phyloP scores from a whole-genome alignment of 2,113 vertebrate species.

The Microtus pennsylvanicus region DNA sequence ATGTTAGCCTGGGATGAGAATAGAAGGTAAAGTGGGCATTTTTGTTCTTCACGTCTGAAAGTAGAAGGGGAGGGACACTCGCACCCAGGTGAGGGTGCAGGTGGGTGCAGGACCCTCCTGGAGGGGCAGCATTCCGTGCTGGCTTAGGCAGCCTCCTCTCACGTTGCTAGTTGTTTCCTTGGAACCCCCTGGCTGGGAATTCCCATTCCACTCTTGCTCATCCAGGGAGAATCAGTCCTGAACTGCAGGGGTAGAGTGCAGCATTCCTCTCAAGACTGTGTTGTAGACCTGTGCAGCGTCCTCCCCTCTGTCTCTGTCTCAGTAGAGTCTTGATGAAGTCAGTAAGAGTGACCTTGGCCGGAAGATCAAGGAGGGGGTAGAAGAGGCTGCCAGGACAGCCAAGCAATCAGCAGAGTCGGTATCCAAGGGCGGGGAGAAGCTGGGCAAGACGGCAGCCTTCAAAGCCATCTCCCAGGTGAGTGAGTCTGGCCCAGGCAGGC shows the following conservation, averaged over 20 bases:
- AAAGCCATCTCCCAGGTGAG: constrained; percentile 94
- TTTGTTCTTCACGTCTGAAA: background rate
- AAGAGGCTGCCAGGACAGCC: constrained; percentile 94
- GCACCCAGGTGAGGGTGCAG: no score
- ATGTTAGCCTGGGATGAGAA: background rate
- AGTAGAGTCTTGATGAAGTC: constrained; percentile 95
- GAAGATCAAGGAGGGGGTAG: constrained; percentile 95
- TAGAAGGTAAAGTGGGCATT: background rate
- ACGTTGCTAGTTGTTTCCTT: no score
- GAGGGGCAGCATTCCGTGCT: background rate
- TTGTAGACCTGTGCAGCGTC: background rate
- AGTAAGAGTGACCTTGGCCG: constrained; percentile 93
- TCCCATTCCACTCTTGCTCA: background rate
- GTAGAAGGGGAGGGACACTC: background rate
- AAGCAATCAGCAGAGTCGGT: constrained; percentile 94
- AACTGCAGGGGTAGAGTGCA: background rate
- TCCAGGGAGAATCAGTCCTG: background rate
- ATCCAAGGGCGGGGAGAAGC: constrained; percentile 92
- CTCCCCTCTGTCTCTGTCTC: constrained; percentile 26
- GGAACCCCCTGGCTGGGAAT: background rate
- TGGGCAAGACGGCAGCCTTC: constrained; percentile 94
- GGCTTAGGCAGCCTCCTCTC: background rate
- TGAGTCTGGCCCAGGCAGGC: fast-evolving
- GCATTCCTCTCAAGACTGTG: background rate
- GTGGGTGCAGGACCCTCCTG: background rate